phyloP scores from a whole-genome alignment of 2,888 invertebrate genomes.

The Dasypolia templi region DNA sequence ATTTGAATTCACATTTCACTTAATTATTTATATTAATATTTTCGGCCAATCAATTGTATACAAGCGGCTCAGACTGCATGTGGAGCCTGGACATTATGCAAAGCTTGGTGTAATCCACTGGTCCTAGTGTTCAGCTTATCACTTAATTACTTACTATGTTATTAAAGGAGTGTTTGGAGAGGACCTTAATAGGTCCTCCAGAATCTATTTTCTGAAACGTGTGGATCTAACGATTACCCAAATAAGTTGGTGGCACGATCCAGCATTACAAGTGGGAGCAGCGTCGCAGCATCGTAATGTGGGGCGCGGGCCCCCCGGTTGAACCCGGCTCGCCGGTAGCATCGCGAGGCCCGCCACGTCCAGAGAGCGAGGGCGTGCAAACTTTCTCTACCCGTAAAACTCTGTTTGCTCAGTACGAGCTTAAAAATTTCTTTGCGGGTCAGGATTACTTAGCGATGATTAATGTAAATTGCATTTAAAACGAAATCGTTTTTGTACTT shows the following conservation, averaged over 20 bases:
- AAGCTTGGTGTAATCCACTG: too few species aligned
- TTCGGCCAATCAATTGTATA: slow-evolving; percentile 9
- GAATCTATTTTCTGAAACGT: slow-evolving; percentile 22
- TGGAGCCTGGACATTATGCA: too few species aligned
- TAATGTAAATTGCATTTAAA: slow-evolving; percentile 80
- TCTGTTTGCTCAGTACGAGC: slow-evolving; percentile 73
- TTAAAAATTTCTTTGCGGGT: slow-evolving; percentile 77
- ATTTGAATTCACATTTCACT: slow-evolving; percentile 66
- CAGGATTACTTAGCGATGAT: slow-evolving; percentile 78
- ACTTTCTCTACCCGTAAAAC: slow-evolving; percentile 77
- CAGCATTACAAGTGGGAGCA: slow-evolving; percentile 69
- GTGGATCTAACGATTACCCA: slow-evolving; percentile 66
- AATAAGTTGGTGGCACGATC: slow-evolving; percentile 72
- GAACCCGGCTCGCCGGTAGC: slow-evolving; percentile 55
- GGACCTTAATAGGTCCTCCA: too few species aligned
- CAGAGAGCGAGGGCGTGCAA: slow-evolving; percentile 71
- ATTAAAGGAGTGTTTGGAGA: too few species aligned
- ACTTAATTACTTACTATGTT: too few species aligned
- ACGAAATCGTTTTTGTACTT: slow-evolving; percentile 68
- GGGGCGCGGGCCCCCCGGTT: slow-evolving; percentile 59
- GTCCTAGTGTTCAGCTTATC: too few species aligned
- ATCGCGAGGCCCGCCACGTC: slow-evolving; percentile 66
- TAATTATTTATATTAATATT: slow-evolving; percentile 52
- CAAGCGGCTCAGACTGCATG: background rate
- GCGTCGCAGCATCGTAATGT: slow-evolving; percentile 59